A percentile compares a stretch with the other conserved stretches of the same genome.
These are phyloP conservation scores for Eutrigla gurnardus DNA, from an alignment of 2,797 vertebrate species.

Conservation along the genomic window DNA sequence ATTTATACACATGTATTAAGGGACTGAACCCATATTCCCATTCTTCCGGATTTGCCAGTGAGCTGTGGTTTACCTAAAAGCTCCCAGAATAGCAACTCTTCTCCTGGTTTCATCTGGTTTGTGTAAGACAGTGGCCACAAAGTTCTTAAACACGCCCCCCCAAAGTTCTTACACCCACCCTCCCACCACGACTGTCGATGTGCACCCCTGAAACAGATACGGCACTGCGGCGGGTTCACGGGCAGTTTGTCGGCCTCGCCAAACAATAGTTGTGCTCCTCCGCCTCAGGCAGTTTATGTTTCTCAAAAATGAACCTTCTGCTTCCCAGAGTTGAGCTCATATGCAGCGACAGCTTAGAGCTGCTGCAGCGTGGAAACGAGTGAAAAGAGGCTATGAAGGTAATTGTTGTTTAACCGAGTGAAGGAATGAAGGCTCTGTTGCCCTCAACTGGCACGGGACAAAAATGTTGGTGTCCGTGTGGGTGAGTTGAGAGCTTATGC, in stretches of 20 bases:
- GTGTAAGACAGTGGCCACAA: constrained; percentile 75
- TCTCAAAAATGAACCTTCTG: constrained; percentile 66
- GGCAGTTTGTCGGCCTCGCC: constrained; percentile 64
- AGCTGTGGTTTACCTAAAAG: constrained; percentile 73
- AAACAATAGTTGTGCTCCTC: constrained; percentile 75
- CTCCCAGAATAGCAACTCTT: constrained; percentile 72
- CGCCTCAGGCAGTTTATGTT: constrained; percentile 59
- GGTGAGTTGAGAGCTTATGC: constrained; percentile 40
- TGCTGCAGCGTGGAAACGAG: constrained; percentile 52
- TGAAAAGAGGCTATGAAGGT: constrained; percentile 40
- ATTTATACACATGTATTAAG: constrained; percentile 26
- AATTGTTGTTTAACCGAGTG: constrained; percentile 61
- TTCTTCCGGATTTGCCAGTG: constrained; percentile 60
- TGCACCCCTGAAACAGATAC: constrained; percentile 77
- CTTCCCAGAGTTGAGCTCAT: constrained; percentile 61
- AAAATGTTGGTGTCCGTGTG: constrained; percentile 55
- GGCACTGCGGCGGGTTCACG: constrained; percentile 70
- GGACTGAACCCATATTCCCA: constrained; percentile 50
- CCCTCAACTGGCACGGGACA: constrained; percentile 48
- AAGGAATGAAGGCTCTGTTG: constrained; percentile 60
- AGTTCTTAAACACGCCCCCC: constrained; percentile 57
- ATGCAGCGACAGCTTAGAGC: constrained; percentile 53
- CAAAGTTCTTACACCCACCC: constrained; percentile 8
- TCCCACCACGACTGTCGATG: constrained; percentile 47
- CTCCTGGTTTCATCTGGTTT: constrained; percentile 80